A percentile compares a stretch with the other conserved stretches of the same genome.
These are phyloP conservation scores for Drosophila mojavensis DNA, from an alignment of 1,140 invertebrate genomes.

Conservation along the genomic window DNA sequence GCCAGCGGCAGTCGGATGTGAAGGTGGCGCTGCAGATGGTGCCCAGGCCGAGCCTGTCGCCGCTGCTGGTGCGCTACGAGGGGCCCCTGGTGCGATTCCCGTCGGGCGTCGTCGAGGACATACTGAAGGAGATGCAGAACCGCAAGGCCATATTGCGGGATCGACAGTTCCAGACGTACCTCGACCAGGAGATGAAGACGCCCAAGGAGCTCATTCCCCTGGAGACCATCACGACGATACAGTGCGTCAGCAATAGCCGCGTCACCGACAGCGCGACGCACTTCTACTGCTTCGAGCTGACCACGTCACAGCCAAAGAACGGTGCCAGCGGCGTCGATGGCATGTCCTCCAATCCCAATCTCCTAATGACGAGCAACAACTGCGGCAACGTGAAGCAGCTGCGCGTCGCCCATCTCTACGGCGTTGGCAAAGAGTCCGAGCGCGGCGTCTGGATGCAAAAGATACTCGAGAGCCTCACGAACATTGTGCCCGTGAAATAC, in stretches of 20 bases:
- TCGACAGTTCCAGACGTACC: constrained; percentile 85
- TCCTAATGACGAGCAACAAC: constrained; percentile 72
- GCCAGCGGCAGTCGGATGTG: constrained; percentile 56
- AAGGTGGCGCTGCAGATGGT: constrained; percentile 79
- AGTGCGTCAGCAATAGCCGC: constrained; percentile 87
- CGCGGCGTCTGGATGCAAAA: constrained; percentile 88
- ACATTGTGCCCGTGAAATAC: constrained; percentile 86
- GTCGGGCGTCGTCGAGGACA: constrained; percentile 85
- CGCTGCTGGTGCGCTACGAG: constrained; percentile 73
- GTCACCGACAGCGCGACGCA: constrained; percentile 85
- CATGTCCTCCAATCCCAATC: constrained; percentile 81
- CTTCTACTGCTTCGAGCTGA: constrained; percentile 82
- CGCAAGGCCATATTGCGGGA: constrained; percentile 85
- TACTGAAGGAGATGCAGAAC: constrained; percentile 85
- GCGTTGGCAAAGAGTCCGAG: constrained; percentile 80
- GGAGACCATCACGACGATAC: constrained; percentile 86
- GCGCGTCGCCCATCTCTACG: constrained; percentile 75
- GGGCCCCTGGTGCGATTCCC: constrained; percentile 79
- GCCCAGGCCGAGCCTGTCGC: constrained; percentile 71
- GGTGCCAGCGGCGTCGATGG: constrained; percentile 36
- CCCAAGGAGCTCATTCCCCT: constrained; percentile 86
- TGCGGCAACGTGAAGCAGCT: constrained; percentile 74
- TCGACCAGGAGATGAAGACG: constrained; percentile 85
- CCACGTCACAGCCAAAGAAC: constrained; percentile 79
- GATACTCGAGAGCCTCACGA: constrained; percentile 87